A percentile compares a stretch with the other conserved stretches of the same genome.
These are phyloP conservation scores for Drosophila pachea DNA, from an alignment of 1,140 invertebrate species.

Conservation along the genomic window DNA sequence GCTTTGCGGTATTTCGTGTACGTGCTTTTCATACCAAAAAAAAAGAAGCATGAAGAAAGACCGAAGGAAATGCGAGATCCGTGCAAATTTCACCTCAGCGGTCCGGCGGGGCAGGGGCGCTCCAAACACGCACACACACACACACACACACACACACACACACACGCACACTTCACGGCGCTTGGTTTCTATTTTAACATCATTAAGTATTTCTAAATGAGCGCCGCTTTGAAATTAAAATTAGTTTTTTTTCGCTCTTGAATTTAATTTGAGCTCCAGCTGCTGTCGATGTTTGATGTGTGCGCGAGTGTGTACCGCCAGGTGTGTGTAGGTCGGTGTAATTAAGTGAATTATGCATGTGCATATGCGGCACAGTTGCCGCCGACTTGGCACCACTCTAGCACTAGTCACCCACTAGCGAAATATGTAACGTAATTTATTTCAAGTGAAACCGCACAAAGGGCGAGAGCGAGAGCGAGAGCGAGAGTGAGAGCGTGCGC, in stretches of 20 bases:
- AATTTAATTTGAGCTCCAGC: slow-evolving; percentile 57
- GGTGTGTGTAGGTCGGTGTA: slow-evolving; percentile 27
- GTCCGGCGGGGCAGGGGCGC: neutral
- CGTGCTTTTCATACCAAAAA: slow-evolving; percentile 59
- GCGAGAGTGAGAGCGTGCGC: neutral
- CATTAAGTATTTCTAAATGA: slow-evolving; percentile 65
- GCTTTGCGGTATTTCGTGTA: slow-evolving; percentile 59
- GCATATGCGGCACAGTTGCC: slow-evolving; percentile 46
- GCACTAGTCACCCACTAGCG: slow-evolving; percentile 27
- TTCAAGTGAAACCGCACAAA: slow-evolving; percentile 52
- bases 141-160: too few species aligned
- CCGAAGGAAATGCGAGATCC: slow-evolving; percentile 16
- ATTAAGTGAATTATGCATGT: slow-evolving; percentile 62
- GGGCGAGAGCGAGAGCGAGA: too few species aligned
- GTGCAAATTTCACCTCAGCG: slow-evolving; percentile 46
- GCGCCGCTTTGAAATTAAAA: slow-evolving; percentile 65
- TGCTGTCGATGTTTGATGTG: slow-evolving; percentile 3
- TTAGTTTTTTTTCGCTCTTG: slow-evolving; percentile 57
- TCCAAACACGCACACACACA: too few species aligned
- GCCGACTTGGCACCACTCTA: slow-evolving; percentile 29
- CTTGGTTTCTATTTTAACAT: slow-evolving; percentile 65
- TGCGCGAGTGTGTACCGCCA: neutral
- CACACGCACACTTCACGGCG: slow-evolving; percentile 52
- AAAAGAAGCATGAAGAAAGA: slow-evolving; percentile 1
- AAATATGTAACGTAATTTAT: slow-evolving; percentile 60